These are phyloP conservation scores for Latrodectus geometricus DNA, from an alignment of 1,140 invertebrate genomes.

Conservation along the genomic window DNA sequence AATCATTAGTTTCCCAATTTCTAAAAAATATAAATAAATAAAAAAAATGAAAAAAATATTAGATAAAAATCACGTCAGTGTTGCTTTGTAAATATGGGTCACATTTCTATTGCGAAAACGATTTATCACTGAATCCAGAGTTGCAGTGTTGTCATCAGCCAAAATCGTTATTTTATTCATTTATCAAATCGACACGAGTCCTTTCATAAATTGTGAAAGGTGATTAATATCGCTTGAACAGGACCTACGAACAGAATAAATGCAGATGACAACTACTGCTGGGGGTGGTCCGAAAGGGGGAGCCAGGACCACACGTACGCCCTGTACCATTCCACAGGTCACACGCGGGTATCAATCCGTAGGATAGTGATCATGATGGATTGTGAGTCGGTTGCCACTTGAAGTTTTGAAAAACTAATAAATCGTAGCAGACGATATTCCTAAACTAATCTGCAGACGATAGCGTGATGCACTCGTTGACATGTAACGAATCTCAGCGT, in stretches of 20 bases:
- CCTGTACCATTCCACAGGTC: neutral
- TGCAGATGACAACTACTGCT: constrained; percentile 2
- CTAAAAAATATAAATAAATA: no score
- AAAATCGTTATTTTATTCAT: constrained; percentile 15
- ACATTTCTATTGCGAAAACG: neutral
- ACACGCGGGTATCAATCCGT: neutral
- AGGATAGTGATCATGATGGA: constrained; percentile 51
- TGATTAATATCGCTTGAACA: constrained; percentile 40
- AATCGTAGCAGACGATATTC: neutral
- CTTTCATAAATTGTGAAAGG: constrained; percentile 31
- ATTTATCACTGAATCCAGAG: neutral
- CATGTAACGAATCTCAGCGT: neutral
- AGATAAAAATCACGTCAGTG: no score
- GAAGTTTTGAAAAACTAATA: constrained; percentile 38
- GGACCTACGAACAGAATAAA: neutral
- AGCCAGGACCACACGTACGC: neutral
- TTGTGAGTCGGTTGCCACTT: neutral
- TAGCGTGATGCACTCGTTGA: neutral
- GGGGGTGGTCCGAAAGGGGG: neutral
- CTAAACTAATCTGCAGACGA: neutral
- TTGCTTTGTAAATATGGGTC: no score
- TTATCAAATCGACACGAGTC: constrained; percentile 6
- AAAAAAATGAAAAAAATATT: no score
- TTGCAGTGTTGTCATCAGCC: neutral
- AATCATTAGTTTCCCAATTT: no score